Evolutionary conservation across 2,888 invertebrate species (phyloP).

Genomic region (Chorisops tibialis): DNA sequence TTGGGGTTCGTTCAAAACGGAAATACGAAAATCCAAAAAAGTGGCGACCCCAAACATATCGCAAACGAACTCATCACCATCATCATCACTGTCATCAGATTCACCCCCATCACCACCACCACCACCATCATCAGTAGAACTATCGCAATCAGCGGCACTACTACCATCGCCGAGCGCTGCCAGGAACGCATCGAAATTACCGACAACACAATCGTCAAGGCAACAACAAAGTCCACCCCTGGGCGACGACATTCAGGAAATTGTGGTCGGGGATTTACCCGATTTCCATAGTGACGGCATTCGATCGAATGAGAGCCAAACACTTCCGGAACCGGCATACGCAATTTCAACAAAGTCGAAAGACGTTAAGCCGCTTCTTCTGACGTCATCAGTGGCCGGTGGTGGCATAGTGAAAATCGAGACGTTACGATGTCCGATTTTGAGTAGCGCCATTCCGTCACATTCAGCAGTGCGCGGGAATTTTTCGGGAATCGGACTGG

Average conservation of each 20-base stretch:
- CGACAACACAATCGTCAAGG: neutral
- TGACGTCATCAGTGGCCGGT: constrained; percentile 41
- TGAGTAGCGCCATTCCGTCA: too few species aligned
- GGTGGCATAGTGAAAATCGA: too few species aligned
- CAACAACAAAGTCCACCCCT: neutral
- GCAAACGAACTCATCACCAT: constrained; percentile 31
- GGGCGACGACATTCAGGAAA: constrained; percentile 27
- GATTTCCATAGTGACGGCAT: constrained; percentile 10
- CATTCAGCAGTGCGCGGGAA: too few species aligned
- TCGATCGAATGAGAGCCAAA: constrained; percentile 8
- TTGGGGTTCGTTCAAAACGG: neutral
- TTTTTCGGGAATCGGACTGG: neutral
- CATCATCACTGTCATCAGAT: constrained; percentile 29
- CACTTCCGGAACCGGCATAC: neutral
- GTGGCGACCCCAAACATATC: constrained; percentile 26
- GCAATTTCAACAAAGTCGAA: constrained; percentile 9
- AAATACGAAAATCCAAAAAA: constrained; percentile 10
- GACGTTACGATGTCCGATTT: too few species aligned
- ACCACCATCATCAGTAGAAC: constrained; percentile 43
- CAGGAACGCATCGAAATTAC: constrained; percentile 35
- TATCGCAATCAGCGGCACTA: constrained; percentile 45
- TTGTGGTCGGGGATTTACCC: constrained; percentile 6
- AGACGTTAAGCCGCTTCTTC: neutral
- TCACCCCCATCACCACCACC: constrained; percentile 29
- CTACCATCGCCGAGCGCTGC: constrained; percentile 39